Evolutionary conservation across 1,140 invertebrate genomes (phyloP), one percentile per base, ranked within the genome.

Genomic region (Heliconius hewitsoni): DNA sequence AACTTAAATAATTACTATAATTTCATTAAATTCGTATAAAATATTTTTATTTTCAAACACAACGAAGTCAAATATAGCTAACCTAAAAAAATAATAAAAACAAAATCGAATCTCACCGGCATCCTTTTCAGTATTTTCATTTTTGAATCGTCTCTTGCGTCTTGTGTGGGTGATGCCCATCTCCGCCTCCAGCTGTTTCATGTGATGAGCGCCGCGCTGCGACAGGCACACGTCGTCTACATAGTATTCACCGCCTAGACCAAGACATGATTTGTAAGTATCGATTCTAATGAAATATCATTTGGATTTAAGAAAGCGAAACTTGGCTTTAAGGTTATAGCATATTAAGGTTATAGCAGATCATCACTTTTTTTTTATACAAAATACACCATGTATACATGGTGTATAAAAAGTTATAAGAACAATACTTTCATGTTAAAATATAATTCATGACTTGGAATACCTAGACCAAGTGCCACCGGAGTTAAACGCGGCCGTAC

Each of bases 151-250:
- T 8, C 92, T 60, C 83, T 94, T 94, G 52, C 91, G 85, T 3
- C 92, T 46, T 27, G 90, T 92, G 80, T 94, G 91, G 55, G 91
- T 94, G 83, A 94, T 90, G 60, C 91, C 93, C 80, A 93, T 80
- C 72, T 94, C 91, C 0, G 91, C 89, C 75, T 94, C 93, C 0
- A 94, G 85, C 82, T 92, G 90, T 85, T 94, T 94, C 90, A 93
- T 92, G 82, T 92, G 90, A 75, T 91, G 89, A 6, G 91, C 89
- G 52, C 93, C 93, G 76, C 89, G 88, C 74, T 92, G 91, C 16
- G 90, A 90, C 50, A 94, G 86, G 76, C 92, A 94, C 75, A 94
- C 97, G 23, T 98, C 98, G 94, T 99, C 98, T 30, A 99, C 94
- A 85, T 97, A 96, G 93, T 97, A 98, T 83, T 96, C 96, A 71